Evolutionary conservation across 2,113 vertebrate species (phyloP).

Genomic region (Eurystomus gularis): DNA sequence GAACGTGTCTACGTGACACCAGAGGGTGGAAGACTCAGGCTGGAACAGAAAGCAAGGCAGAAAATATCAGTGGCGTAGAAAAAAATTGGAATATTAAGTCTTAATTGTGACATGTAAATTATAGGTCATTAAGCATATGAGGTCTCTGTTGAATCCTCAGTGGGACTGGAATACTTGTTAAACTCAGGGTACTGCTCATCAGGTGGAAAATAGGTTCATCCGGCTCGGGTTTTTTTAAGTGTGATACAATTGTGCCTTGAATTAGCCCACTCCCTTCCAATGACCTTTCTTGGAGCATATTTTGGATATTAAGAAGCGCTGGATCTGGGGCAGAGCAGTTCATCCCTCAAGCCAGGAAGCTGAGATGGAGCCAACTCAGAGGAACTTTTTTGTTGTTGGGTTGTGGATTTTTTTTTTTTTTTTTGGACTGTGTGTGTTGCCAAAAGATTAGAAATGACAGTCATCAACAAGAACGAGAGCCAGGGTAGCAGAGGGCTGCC

Average conservation of each 20-base stretch:
- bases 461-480: not conserved
- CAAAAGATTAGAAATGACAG: conserved; percentile 56
- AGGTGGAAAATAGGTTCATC: not conserved
- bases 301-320: not conserved
- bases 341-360: conserved; percentile 7
- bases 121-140: not conserved
- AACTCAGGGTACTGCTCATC: not conserved
- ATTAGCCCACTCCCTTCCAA: not conserved
- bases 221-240: not conserved
- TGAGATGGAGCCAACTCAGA: conserved; percentile 6
- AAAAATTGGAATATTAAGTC: not conserved
- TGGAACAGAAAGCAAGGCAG: not conserved
- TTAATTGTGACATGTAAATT: not conserved
- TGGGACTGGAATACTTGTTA: not conserved
- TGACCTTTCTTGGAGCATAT: conserved; percentile 4
- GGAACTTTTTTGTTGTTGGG: not conserved
- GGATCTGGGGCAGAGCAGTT: not conserved
- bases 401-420: not conserved
- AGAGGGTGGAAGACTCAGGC: not conserved
- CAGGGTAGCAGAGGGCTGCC: not conserved
- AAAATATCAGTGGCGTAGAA: not conserved
- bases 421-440: not conserved
- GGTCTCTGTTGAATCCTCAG: not conserved
- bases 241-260: not conserved
- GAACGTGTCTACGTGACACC: not conserved